A percentile compares a stretch with the other conserved stretches of the same genome.
Evolutionary conservation across 1,140 invertebrate genomes (phyloP).

Genomic region (Steinernema khuongi): DNA sequence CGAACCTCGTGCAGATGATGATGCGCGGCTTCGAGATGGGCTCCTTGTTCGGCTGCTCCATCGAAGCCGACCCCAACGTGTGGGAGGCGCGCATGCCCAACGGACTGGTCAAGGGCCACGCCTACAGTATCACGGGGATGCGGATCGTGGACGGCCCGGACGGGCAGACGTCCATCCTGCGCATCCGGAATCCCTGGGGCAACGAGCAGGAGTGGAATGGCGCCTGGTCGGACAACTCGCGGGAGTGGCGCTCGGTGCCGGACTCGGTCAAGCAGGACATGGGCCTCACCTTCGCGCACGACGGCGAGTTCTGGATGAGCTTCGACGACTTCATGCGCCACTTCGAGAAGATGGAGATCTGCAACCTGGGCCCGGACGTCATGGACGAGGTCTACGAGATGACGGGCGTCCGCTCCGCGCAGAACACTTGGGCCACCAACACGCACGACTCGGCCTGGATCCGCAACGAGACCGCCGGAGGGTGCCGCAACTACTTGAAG

Average conservation of each 20-base stretch:
- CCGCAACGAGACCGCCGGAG: conserved; percentile 79
- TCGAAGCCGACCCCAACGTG: conserved; percentile 66
- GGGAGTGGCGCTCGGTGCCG: conserved; percentile 87
- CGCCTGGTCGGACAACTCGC: conserved; percentile 81
- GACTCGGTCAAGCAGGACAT: conserved; percentile 79
- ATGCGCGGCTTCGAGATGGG: conserved; percentile 58
- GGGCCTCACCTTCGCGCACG: conserved; percentile 84
- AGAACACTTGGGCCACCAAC: conserved; percentile 77
- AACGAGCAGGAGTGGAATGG: conserved; percentile 97
- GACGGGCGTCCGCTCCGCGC: conserved; percentile 52
- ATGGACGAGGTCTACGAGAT: conserved; percentile 66
- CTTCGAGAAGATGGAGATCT: conserved; percentile 75
- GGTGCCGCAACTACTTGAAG: conserved; percentile 89
- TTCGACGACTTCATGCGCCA: conserved; percentile 61
- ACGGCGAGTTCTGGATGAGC: conserved; percentile 88
- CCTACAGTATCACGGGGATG: conserved; percentile 84
- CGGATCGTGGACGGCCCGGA: conserved; percentile 70
- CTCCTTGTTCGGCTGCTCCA: conserved; percentile 69
- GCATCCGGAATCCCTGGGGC: conserved; percentile 94
- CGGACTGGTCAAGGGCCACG: conserved; percentile 83
- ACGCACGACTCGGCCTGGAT: conserved; percentile 92
- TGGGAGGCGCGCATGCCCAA: conserved; percentile 81
- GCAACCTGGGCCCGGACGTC: conserved; percentile 90
- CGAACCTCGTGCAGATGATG: conserved; percentile 43
- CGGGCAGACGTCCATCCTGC: conserved; percentile 68